These are phyloP conservation scores for Sminthurides bifidus DNA, from an alignment of 1,140 invertebrate genomes.

Conservation along the genomic window DNA sequence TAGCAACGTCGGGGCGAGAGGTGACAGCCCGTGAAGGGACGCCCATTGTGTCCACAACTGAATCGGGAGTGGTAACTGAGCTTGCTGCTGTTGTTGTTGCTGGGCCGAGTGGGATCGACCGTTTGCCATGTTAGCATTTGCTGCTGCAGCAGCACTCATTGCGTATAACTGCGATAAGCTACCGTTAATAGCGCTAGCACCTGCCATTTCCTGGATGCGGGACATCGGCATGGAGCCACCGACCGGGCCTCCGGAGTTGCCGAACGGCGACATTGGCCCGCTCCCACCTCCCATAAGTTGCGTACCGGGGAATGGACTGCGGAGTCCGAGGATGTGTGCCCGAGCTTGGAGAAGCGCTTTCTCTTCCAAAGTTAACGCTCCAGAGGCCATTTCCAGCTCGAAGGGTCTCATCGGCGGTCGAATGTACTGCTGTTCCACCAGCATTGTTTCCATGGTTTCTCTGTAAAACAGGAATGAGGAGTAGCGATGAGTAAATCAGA, in stretches of 20 bases:
- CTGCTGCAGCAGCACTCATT: conserved; percentile 28
- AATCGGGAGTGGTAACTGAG: conserved; percentile 32
- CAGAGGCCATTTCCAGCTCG: conserved; percentile 55
- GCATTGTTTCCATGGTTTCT: conserved; percentile 70
- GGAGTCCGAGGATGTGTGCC: conserved; percentile 31
- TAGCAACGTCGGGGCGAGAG: conserved; percentile 19
- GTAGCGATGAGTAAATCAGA: background rate
- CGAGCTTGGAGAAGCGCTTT: conserved; percentile 49
- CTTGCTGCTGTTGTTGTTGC: background rate
- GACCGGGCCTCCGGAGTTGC: conserved; percentile 16
- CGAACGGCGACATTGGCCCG: conserved; percentile 14
- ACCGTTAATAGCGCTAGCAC: conserved; percentile 31
- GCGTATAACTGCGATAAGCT: conserved; percentile 33
- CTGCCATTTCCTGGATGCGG: conserved; percentile 24
- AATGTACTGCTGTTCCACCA: conserved; percentile 61
- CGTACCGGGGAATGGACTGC: conserved; percentile 26
- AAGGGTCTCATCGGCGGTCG: conserved; percentile 59
- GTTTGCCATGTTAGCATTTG: background rate
- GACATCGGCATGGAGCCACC: conserved; percentile 23
- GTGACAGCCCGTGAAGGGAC: conserved; percentile 34
- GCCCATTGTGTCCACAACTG: conserved; percentile 37
- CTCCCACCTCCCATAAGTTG: conserved; percentile 10
- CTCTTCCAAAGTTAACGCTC: conserved; percentile 59
- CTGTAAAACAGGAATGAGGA: conserved; percentile 43
- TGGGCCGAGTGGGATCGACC: conserved; percentile 1